phyloP scores from a whole-genome alignment of 2,113 vertebrate genomes.

The Odontesthes bonariensis region DNA sequence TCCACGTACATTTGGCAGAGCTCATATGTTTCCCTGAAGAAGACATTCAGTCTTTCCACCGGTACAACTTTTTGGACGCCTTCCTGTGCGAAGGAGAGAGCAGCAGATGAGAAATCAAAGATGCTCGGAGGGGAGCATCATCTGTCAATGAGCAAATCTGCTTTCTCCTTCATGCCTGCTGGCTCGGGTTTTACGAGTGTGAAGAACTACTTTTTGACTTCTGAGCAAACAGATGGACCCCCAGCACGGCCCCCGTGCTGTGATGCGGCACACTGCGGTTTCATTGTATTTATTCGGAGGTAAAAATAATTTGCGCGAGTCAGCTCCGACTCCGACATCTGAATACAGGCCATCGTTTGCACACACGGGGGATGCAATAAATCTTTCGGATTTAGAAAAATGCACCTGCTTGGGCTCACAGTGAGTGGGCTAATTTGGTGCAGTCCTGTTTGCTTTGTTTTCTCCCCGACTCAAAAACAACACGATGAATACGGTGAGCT shows the following conservation, averaged over 20 bases:
- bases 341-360: constrained; percentile 34
- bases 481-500: background rate
- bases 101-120: constrained; percentile 49
- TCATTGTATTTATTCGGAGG: constrained; percentile 37
- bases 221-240: constrained; percentile 60
- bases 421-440: constrained; percentile 1
- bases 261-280: constrained; percentile 35
- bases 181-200: constrained; percentile 40
- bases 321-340: constrained; percentile 29
- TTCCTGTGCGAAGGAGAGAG: constrained; percentile 11
- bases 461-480: background rate
- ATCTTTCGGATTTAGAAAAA: constrained; percentile 32
- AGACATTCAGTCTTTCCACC: constrained; percentile 40
- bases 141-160: constrained; percentile 25
- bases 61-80: constrained; percentile 23
- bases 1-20: constrained; percentile 38
- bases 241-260: constrained; percentile 37
- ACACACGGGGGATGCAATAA: constrained; percentile 26
- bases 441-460: constrained; percentile 12
- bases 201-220: constrained; percentile 41
- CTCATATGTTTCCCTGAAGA: constrained; percentile 27
- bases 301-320: constrained; percentile 54
- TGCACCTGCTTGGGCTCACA: constrained; percentile 30
- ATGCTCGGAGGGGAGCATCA: constrained; percentile 21
- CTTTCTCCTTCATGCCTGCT: constrained; percentile 54